Evolutionary conservation across 2,113 vertebrate species (phyloP), one percentile per base, ranked within the genome.

Genomic region (Manacus vitellinus): DNA sequence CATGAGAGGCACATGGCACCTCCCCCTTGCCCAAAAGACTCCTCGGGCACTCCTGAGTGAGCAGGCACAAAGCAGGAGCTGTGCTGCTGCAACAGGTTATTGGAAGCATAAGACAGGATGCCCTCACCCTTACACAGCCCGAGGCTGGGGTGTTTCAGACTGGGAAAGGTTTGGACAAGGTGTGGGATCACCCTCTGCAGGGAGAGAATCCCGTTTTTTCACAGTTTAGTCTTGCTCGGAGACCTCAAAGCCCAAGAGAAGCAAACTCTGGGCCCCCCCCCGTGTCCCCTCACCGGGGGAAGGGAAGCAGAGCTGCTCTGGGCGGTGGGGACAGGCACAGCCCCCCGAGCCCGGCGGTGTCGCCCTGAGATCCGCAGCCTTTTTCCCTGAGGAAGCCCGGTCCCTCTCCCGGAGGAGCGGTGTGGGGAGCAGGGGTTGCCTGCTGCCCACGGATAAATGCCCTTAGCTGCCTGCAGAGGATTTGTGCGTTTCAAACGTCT

Each of bases 171-270:
- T 92, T 10, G 78, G 81, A 51, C 58, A 24, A 93, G 66, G 85
- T 43, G 46, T 6, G 46, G 92, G 87, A 89, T 19, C 3, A 0
- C 54, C 39, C 70, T 22, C 3, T 0, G 35, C 47, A 4, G 67
- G 85, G 80, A 75, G 62, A 51, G 21, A 49, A 78, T 76, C 93
- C 95, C 79, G 4, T 12, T 80, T 96, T 96, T 98, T 98, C 98
- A 98, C 98, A 98, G 98, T 98, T 98, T 97, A 87, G 85, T 95
- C 94, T 97, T 41, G 66, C 88, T 37, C 7, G 10, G 39, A 89
- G 77, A 62, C 20, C 77, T 75, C 89, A 7, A 14, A 78, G 89
- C 61, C 44, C 61, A 6, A 25, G 68, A 70, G 43, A 14, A 67
- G 74, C n/a, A 44, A 55, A 17, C 6, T 6, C 49, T 4, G n/a